A percentile compares a stretch with the other conserved stretches of the same genome.
phyloP scores from a whole-genome alignment of 1,140 invertebrate species.

The Hydropsyche tenuis region DNA sequence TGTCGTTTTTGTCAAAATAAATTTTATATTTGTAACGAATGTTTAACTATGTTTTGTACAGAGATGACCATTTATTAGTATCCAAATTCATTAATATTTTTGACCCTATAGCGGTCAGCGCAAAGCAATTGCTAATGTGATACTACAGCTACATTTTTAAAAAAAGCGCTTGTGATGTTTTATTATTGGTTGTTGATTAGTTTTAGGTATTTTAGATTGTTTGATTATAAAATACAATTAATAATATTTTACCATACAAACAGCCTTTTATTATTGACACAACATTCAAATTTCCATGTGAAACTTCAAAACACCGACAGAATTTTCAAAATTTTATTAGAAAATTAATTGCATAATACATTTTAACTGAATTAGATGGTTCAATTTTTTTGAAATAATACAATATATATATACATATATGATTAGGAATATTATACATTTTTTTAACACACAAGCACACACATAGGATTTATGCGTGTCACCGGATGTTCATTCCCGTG shows the following conservation, averaged over 20 bases:
- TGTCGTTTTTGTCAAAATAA: no score
- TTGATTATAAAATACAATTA: no score
- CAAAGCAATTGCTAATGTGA: conserved; percentile 15
- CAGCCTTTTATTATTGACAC: no score
- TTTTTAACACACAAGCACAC: neutral
- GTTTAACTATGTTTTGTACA: neutral
- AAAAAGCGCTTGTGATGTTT: no score
- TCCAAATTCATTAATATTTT: neutral
- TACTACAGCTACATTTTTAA: conserved; percentile 27
- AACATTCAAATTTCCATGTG: no score
- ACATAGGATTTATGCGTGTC: neutral
- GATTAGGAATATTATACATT: neutral
- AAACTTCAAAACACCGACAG: neutral
- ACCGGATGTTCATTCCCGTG: neutral
- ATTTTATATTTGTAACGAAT: no score
- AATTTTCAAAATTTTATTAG: conserved; percentile 41
- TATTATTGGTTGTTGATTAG: conserved; percentile 37
- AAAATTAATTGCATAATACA: conserved; percentile 48
- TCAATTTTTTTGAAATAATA: no score
- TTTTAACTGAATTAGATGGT: conserved; percentile 42
- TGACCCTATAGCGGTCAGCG: neutral
- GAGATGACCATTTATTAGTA: neutral
- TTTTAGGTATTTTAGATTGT: conserved; percentile 34
- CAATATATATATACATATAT: conserved; percentile 6
- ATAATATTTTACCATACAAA: no score